Evolutionary conservation across 2,113 vertebrate genomes (phyloP).

Genomic region (Lophotis ruficrista): DNA sequence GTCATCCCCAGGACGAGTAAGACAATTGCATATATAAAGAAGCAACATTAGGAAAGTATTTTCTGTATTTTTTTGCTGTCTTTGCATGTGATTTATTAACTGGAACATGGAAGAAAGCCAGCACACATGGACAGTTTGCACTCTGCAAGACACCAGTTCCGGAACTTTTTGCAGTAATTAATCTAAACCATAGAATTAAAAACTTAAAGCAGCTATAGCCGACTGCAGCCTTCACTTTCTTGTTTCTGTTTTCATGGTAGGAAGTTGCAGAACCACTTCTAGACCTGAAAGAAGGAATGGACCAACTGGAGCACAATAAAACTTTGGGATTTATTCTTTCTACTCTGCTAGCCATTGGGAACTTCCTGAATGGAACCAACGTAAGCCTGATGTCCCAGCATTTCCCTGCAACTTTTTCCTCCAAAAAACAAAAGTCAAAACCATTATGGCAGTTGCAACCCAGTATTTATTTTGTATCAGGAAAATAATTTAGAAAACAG

Average conservation of each 20-base stretch:
- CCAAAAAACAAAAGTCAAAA: not conserved
- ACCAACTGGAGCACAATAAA: conserved; percentile 95
- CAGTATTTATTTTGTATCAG: not conserved
- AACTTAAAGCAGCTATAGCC: not conserved
- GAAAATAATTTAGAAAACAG: not conserved
- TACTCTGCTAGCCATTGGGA: conserved; percentile 93
- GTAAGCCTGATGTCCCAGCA: conserved; percentile 76
- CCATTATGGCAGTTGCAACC: not conserved
- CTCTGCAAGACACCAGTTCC: not conserved
- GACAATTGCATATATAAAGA: not conserved
- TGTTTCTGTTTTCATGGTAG: conserved; percentile 71
- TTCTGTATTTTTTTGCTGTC: conserved; percentile 23
- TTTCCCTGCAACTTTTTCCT: not conserved
- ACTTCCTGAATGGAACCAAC: conserved; percentile 96
- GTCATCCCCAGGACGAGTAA: not conserved
- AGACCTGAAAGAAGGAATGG: conserved; percentile 99
- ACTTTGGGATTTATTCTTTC: conserved; percentile 93
- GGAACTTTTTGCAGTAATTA: conserved; percentile 30
- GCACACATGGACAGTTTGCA: not conserved
- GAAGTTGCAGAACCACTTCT: conserved; percentile 96
- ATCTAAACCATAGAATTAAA: conserved; percentile 32
- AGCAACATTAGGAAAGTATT: conserved; percentile 21
- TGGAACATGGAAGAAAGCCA: conserved; percentile 3
- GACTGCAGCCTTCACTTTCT: not conserved
- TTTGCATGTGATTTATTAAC: conserved; percentile 17